Conservation (phyloP, 2,888 invertebrate genomes). For the Fabriciana adippe region DNA sequence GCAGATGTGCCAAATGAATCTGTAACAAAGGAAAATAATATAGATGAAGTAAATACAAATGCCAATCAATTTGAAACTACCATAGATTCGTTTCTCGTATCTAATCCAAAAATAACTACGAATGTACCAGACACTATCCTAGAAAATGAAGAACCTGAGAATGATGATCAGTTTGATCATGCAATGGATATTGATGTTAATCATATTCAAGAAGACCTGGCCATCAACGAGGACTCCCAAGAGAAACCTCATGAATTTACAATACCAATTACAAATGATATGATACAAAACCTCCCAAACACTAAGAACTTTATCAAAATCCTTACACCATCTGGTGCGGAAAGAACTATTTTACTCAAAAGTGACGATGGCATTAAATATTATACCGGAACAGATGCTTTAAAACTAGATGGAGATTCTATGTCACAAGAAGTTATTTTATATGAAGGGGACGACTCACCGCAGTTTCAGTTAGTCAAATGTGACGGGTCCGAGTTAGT, state of each 20-base stretch:
- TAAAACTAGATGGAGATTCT: conserved; percentile 56
- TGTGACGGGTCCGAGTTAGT: conserved; percentile 73
- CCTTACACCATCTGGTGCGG: conserved; percentile 57
- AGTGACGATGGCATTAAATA: conserved; percentile 62
- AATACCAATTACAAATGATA: conserved; percentile 38
- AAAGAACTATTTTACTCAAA: conserved; percentile 67
- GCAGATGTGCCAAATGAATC: conserved; percentile 10
- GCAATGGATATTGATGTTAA: conserved; percentile 58
- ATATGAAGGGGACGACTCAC: conserved; percentile 71
- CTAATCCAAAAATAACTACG: conserved; percentile 61
- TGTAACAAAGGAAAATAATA: conserved; percentile 1
- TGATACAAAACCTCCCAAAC: conserved; percentile 44
- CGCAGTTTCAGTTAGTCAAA: conserved; percentile 72
- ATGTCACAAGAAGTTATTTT: conserved; percentile 68
- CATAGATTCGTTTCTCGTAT: conserved; percentile 66
- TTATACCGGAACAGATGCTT: conserved; percentile 58
- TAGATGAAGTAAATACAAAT: conserved; percentile 23
- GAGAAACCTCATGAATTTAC: conserved; percentile 38
- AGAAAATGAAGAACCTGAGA: conserved; percentile 71
- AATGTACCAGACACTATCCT: conserved; percentile 75
- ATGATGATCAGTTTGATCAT: conserved; percentile 50
- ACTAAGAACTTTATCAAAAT: conserved; percentile 67
- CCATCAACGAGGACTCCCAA: conserved; percentile 44
- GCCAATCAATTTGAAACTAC: conserved; percentile 56
- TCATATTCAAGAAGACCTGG: conserved; percentile 49